Base-by-base conservation (phyloP, 2,888 invertebrate genomes). In the Hartigia nigra region DNA sequence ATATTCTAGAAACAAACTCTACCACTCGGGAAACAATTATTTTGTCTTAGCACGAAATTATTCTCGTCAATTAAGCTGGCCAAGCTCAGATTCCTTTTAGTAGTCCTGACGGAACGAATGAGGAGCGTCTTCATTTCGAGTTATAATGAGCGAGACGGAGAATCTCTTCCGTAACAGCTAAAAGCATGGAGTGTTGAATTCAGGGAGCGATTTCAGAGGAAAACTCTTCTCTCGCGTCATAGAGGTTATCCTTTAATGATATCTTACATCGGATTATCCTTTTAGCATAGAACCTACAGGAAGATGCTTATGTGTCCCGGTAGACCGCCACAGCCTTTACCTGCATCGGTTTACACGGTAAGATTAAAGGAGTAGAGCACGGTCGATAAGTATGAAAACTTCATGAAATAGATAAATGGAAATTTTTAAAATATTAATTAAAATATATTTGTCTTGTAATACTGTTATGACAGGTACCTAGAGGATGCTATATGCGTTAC, bases 251-350 rank as follows among this genome's bases (percentile, higher is more conserved):
- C 55, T 23, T 23, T 23, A 9, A 55, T 23, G 55, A 55, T 55
- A 55, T 55, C 55, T 55, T 23, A 23, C 9, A 55, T 55, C 55
- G 55, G 23, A 55, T 55, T 55, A 55, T 55, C 55, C 55, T 82
- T 80, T 77, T 82, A 90, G 88, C 87, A 87, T 36, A 87, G 86
- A 72, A 84, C 85, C 78, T 89, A 89, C 77, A 86, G 83, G 81
- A 78, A 79, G 74, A 87, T 91, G 89, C 81, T 91, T 80, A 90
- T 90, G 83, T 91, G 90, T 83, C 90, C 90, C 74, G 90, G 89
- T 80, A 87, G 90, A 78, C 86, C 88, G 39, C 88, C 90, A 12
- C 90, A 90, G 76, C 87, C 88, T 78, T 85, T 90, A 79, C 86
- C 90, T 69, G 81, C 85, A 77, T 82, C 86, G 74, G 79, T 87